Evolutionary conservation across 2,888 invertebrate species (phyloP), one percentile per base, ranked within the genome.

Genomic region (Mongoloraphidia duomilia): DNA sequence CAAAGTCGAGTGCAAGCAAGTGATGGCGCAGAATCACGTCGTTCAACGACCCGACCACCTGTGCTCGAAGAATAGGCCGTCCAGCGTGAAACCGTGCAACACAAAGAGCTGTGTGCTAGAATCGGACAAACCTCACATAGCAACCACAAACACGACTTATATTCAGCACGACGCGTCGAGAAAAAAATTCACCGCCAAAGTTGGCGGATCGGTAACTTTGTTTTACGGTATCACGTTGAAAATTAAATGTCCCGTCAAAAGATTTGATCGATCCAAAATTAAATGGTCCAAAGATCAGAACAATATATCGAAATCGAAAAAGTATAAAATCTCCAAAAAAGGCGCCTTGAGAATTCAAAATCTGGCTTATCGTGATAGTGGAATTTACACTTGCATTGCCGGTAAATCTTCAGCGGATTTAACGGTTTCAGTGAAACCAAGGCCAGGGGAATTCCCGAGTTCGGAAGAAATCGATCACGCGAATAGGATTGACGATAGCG

Each of bases 231-330:
- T 92, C 0, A 86, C 87, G 60, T 81, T 95, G 51, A 93, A 93
- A 69, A 89, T 95, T 56, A 89, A 92, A 63, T 95, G 95, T 62
- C 94, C 94, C 0, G 89, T 91, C 17, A 89, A 89, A 63, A 82
- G 84, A 55, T 83, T 78, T 64, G 82, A 84, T 63, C 72, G 90
- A 53, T 84, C 88, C 1, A 84, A 84, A 65, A 89, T 92, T 54
- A 77, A 82, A 59, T 94, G 94, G 94, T 82, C 82, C 48, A 93
- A 93, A 63, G 89, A 93, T 63, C 83, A 86, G 55, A 80, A 80
- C 57, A 79, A 79, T 46, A 71, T 90, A 52, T 74, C 76, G 33
- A 87, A 88, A 60, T 82, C 83, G 1, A 82, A 83, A 61, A 88
- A 90, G 58, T 83, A 84, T 59, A 89, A 90, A 65, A 86, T 91